A percentile compares a stretch with the other conserved stretches of the same genome.
Evolutionary conservation across 2,797 vertebrate genomes (phyloP).

Genomic region (Pachyuromys duprasi): DNA sequence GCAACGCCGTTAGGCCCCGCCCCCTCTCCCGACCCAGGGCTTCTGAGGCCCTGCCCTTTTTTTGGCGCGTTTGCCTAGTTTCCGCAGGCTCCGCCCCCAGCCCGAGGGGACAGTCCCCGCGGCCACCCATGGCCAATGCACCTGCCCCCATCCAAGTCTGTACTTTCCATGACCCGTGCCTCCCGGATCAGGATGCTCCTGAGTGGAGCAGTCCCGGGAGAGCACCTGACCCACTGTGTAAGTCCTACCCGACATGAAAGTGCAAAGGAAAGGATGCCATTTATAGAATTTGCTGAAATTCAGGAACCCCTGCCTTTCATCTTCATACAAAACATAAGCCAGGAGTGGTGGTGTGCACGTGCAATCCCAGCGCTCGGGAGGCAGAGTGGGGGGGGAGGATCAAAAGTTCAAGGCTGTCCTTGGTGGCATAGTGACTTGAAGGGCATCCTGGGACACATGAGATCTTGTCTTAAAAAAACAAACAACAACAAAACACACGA

Average conservation of each 20-base stretch:
- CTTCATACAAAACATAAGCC: neutral
- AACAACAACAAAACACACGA: neutral
- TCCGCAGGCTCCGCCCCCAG: neutral
- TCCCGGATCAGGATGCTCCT: conserved; percentile 21
- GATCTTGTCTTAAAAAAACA: neutral
- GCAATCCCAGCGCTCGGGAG: neutral
- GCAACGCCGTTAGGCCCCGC: neutral
- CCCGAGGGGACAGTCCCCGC: neutral
- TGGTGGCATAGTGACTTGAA: neutral
- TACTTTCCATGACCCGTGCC: neutral
- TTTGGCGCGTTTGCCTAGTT: neutral
- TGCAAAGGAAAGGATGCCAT: neutral
- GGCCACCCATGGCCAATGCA: neutral
- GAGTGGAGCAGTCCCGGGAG: neutral
- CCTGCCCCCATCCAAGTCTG: neutral
- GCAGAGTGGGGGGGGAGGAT: neutral
- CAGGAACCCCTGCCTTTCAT: neutral
- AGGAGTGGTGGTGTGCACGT: neutral
- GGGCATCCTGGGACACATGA: neutral
- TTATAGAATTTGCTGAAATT: neutral
- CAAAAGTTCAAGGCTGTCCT: neutral
- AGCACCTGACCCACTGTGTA: neutral
- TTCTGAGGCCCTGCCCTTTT: neutral
- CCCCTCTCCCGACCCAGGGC: neutral
- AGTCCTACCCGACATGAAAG: too few relatives aligned